Conservation (phyloP, 1,140 invertebrate species). For the Temnothorax curvispinosus region DNA sequence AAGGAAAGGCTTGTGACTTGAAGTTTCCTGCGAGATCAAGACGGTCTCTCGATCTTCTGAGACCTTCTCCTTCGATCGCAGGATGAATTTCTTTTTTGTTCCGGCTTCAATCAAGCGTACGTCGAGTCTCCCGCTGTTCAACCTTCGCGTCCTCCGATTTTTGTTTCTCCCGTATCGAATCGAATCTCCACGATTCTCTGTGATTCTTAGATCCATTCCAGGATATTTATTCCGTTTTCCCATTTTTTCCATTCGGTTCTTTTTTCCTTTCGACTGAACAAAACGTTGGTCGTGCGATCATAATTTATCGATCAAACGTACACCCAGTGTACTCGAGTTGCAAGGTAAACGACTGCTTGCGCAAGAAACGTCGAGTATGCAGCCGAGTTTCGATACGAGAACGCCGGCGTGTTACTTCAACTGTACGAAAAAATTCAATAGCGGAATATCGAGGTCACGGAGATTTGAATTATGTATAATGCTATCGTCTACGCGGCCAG, state of each 20-base stretch:
- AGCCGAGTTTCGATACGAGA: constrained; percentile 56
- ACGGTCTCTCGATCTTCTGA: constrained; percentile 14
- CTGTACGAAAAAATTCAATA: constrained; percentile 43
- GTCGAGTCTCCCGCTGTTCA: constrained; percentile 17
- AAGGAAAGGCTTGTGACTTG: neutral
- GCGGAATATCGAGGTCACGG: constrained; percentile 5
- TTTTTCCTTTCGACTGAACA: neutral
- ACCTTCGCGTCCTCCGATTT: constrained; percentile 35
- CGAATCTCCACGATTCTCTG: neutral
- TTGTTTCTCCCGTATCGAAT: constrained; percentile 32
- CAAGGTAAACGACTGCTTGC: constrained; percentile 64
- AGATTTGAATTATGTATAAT: constrained; percentile 36
- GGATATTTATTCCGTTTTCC: neutral
- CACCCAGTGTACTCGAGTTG: constrained; percentile 10
- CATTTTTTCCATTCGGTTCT: neutral
- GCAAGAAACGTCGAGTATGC: constrained; percentile 49
- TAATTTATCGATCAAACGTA: constrained; percentile 27
- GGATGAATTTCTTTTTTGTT: constrained; percentile 44
- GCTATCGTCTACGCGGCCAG: neutral
- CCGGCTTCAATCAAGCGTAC: constrained; percentile 17
- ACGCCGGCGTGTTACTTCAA: constrained; percentile 37
- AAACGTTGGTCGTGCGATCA: neutral
- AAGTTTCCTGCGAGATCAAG: constrained; percentile 9
- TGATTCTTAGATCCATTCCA: neutral
- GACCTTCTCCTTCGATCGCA: constrained; percentile 17